phyloP scores from a whole-genome alignment of 2,113 vertebrate genomes.

The Pterocles burchelli region DNA sequence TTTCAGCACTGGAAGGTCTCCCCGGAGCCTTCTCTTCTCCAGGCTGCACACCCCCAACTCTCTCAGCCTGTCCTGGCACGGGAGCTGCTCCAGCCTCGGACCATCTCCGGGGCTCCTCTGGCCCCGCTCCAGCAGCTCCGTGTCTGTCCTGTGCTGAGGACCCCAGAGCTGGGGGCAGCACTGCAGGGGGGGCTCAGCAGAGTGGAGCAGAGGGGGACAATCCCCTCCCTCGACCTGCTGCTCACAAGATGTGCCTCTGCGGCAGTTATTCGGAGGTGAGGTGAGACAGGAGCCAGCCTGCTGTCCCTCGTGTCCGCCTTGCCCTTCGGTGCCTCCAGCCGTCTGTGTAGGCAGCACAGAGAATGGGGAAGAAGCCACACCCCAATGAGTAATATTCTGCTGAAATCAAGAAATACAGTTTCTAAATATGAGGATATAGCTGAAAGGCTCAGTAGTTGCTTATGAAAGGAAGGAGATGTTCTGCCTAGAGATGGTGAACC shows the following conservation, averaged over 20 bases:
- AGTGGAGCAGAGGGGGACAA: no score
- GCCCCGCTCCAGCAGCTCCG: no score
- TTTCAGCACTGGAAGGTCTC: no score
- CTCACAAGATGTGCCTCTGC: neutral
- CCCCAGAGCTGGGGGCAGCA: no score
- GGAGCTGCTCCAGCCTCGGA: no score
- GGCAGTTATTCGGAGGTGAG: neutral
- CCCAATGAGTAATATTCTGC: neutral
- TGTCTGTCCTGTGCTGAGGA: no score
- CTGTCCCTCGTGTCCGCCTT: neutral
- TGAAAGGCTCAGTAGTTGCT: neutral
- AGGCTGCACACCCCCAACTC: no score
- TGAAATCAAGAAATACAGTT: neutral
- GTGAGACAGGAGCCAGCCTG: neutral
- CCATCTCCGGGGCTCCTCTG: no score
- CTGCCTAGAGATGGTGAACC: neutral
- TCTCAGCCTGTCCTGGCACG: no score
- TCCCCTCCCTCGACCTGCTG: no score
- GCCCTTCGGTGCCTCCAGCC: neutral
- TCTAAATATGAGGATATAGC: neutral
- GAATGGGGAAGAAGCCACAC: neutral
- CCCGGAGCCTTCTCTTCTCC: no score
- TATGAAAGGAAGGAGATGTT: neutral
- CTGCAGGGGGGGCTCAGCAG: no score
- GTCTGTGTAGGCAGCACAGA: neutral